Percentiles rank a stretch among this genome's conserved stretches.
These are phyloP conservation scores for Miniopterus natalensis DNA, from an alignment of 2,113 vertebrate genomes.

Conservation along the genomic window DNA sequence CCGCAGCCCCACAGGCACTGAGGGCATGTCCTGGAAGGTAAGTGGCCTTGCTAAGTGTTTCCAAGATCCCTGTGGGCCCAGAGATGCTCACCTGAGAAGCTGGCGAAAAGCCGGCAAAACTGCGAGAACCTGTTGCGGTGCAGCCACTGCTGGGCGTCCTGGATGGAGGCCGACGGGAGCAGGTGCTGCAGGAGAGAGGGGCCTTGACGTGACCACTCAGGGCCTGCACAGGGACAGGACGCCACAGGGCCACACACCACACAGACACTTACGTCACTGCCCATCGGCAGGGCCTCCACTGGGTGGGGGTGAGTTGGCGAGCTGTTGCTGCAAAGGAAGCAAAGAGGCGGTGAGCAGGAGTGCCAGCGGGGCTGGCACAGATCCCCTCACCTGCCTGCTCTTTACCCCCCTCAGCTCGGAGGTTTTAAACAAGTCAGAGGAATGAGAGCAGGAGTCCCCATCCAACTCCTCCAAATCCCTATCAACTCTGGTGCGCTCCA, in stretches of 20 bases:
- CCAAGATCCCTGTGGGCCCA: background rate
- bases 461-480: background rate
- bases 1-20: background rate
- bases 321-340: slow-evolving; percentile 91
- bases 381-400: background rate
- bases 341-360: slow-evolving; percentile 72
- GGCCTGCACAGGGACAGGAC: slow-evolving; percentile 87
- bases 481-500: rapidly evolving
- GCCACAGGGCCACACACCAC: background rate
- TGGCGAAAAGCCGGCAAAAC: slow-evolving; percentile 95
- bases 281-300: slow-evolving; percentile 90
- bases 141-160: slow-evolving; percentile 96
- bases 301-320: slow-evolving; percentile 93
- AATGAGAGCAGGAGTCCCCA: rapidly evolving
- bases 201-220: slow-evolving; percentile 85
- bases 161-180: slow-evolving; percentile 93
- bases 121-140: slow-evolving; percentile 94
- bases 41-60: background rate
- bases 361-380: background rate
- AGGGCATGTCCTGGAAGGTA: background rate
- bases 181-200: slow-evolving; percentile 94
- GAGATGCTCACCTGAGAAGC: slow-evolving; percentile 92
- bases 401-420: background rate
- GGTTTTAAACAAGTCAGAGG: background rate
- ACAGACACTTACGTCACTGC: slow-evolving; percentile 94